Evolutionary conservation across 2,888 invertebrate species (phyloP), one percentile per base, ranked within the genome.

Genomic region (Chloroclysta siterata): DNA sequence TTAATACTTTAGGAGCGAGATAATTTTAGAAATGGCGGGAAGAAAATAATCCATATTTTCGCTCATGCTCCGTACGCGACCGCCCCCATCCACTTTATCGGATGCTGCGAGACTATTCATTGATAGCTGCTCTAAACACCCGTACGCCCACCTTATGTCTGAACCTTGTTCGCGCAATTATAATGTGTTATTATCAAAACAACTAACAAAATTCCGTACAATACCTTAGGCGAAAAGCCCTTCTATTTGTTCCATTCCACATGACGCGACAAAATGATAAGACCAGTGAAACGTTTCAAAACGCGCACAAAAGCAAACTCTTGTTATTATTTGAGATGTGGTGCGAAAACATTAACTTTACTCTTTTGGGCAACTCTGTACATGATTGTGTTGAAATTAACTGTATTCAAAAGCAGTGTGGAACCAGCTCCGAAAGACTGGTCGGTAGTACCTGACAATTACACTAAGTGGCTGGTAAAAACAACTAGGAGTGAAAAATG

Each of bases 391-490:
- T 89, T 93, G 91, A 93, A 87, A 79, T 81, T 93, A 83, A 93
- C 93, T 5, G 80, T 93, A 74, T 91, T 93, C 85, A 93, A 92
- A 76, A 88, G 82, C 83, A 85, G 73, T 71, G 80, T 70, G 52
- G 84, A 74, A 69, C 71, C 82, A 11, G 82, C 86, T 56, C 83
- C 79, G 70, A 88, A 87, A 74, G 88, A 89, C 46, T 89, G 88
- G 89, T 78, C 88, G 61, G 74, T 79, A 70, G 78, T 79, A 82
- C 87, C 89, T 88, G 92, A 93, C 81, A 91, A 92, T 81, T 89
- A 91, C 80, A 89, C 88, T 65, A 88, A 88, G 77, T 91, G 90
- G 91, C 86, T 87, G 89, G 92, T 91, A 88, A 84, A 73, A 69
- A 72, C 6, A 11, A 11, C 39, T 8, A 39, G 48, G 7, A 11